Evolutionary conservation across 1,140 invertebrate genomes (phyloP), one percentile per base, ranked within the genome.

Genomic region (Zaprionus tsacasi): DNA sequence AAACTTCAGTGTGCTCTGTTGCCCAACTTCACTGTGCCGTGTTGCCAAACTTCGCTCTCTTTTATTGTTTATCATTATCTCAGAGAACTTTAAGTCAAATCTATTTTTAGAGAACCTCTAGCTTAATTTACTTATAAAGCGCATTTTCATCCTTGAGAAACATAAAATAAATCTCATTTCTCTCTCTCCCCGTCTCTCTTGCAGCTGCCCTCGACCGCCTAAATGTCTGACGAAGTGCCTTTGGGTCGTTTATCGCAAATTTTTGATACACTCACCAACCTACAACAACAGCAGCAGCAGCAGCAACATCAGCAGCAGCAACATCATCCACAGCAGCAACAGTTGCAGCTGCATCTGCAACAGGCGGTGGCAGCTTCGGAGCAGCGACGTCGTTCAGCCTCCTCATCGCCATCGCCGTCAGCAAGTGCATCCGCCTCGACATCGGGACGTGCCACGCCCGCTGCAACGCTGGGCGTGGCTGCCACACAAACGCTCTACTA

Each of bases 161-260:
- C 27, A 30, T 30, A 4, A 30, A 30, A 30, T 30, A 30, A 30
- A 30, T 35, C 33, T 8, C 0, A 6, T 10, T 35, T 35, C 43
- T 38, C 50, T 17, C 2, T 15, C 10, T 55, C 25, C 0, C n/a
- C n/a, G 6, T 45, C n/a, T 45, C 40, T 59, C 10, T 78, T 67
- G 15, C 38, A 79, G 70, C 63, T 67, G 50, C 54, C 30, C 56
- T 45, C 48, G 48, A 50, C 33, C 30, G 48, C 68, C 61, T 74
- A 69, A 90, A 94, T 94, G 94, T 93, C 94, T 76, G 94, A 94
- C 92, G 94, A 95, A 90, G 92, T 94, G 79, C 93, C 93, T 83
- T 94, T 94, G 83, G 93, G 95, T 78, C 94, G 96, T 76, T 93
- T 96, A 83, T 96, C 96, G 89, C 96, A 96, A 93, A 96, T 96